phyloP scores from a whole-genome alignment of 2,888 invertebrate species.

The Mythimna vitellina region DNA sequence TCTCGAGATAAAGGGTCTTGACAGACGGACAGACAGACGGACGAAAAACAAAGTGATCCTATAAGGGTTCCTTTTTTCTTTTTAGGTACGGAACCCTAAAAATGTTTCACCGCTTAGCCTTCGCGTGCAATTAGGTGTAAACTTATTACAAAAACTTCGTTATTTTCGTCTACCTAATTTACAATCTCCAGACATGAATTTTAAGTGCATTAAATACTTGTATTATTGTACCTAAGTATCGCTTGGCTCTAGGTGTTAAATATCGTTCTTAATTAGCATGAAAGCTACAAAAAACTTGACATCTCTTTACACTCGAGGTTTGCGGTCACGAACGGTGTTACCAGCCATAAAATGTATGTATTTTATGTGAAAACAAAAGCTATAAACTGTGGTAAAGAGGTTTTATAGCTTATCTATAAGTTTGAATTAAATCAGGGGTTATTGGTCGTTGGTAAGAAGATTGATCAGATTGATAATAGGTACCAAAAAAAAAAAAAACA shows the following conservation, averaged over 20 bases:
- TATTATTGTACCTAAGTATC: conserved; percentile 22
- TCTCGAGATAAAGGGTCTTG: no score
- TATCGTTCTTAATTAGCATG: conserved; percentile 65
- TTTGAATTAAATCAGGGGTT: conserved; percentile 12
- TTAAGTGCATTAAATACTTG: conserved; percentile 41
- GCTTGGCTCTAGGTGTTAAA: conserved; percentile 56
- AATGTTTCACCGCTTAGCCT: background rate
- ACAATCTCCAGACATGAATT: conserved; percentile 42
- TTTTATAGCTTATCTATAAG: conserved; percentile 41
- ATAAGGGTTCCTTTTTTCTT: no score
- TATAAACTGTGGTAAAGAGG: conserved; percentile 4
- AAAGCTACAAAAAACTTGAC: conserved; percentile 71
- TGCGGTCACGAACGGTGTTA: conserved; percentile 69
- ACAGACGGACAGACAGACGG: no score
- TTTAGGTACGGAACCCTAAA: no score
- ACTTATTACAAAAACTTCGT: conserved; percentile 21
- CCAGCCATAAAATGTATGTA: conserved; percentile 64
- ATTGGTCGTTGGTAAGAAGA: background rate
- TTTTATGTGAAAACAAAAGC: conserved; percentile 60
- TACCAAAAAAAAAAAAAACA: no score
- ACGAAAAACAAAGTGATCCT: no score
- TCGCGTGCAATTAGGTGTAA: conserved; percentile 40
- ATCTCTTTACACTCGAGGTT: conserved; percentile 71
- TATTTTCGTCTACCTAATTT: conserved; percentile 16
- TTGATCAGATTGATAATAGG: background rate